Evolutionary conservation across 1,140 invertebrate genomes (phyloP).

Genomic region (Aplysia californica): DNA sequence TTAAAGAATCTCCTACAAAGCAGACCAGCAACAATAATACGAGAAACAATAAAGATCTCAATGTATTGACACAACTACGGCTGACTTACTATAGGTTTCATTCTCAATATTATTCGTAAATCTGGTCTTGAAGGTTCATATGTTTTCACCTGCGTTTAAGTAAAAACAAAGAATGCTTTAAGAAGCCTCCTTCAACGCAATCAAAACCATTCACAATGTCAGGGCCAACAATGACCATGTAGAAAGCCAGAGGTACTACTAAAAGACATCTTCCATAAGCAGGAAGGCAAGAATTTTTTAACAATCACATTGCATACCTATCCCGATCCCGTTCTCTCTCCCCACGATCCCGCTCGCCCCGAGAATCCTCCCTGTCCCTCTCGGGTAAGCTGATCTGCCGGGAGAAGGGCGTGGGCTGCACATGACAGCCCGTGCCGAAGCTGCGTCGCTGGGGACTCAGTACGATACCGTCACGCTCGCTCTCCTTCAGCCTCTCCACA

Average conservation of each 20-base stretch:
- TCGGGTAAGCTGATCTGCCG: conserved; percentile 45
- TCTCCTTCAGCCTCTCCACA: conserved; percentile 78
- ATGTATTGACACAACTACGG: no score
- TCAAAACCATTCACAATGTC: background rate
- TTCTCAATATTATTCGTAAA: no score
- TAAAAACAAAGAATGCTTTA: background rate
- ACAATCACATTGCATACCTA: no score
- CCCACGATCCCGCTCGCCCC: background rate
- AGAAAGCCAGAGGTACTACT: background rate
- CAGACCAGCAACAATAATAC: no score
- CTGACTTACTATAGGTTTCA: no score
- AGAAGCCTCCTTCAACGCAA: background rate
- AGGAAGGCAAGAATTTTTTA: no score
- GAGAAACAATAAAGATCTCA: no score
- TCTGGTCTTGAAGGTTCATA: no score
- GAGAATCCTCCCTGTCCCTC: conserved; percentile 23
- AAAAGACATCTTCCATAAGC: background rate
- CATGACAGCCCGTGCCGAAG: conserved; percentile 84
- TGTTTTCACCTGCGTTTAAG: background rate
- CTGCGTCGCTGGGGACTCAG: conserved; percentile 84
- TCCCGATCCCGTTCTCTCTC: conserved; percentile 36
- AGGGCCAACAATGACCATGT: no score
- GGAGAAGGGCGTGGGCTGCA: conserved; percentile 59
- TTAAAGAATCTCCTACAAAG: no score
- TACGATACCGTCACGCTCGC: conserved; percentile 86